Evolutionary conservation across 2,113 vertebrate genomes (phyloP).

Genomic region (Asarcornis scutulata): DNA sequence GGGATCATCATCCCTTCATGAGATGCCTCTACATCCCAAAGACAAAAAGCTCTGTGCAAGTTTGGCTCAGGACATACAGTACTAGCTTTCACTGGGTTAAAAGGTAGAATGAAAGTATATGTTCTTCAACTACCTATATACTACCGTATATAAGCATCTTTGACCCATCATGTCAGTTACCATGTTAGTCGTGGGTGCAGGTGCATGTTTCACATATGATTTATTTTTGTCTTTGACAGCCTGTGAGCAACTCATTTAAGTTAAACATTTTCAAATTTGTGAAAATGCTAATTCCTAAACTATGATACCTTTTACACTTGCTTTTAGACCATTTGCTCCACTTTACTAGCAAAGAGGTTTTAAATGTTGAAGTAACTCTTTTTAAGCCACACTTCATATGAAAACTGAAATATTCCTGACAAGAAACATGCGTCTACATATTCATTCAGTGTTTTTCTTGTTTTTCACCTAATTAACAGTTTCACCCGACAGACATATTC

Average conservation of each 20-base stretch:
- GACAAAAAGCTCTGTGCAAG: neutral
- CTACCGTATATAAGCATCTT: neutral
- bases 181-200: rapidly evolving
- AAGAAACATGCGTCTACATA: neutral
- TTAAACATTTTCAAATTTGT: neutral
- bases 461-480: constrained; percentile 36
- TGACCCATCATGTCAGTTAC: neutral
- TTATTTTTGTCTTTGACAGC: neutral
- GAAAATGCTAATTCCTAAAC: neutral
- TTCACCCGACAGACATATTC: constrained; percentile 43
- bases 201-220: neutral
- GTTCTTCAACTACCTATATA: neutral
- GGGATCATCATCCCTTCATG: neutral
- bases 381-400: neutral
- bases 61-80: neutral
- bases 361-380: constrained; percentile 10
- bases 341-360: neutral
- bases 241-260: neutral
- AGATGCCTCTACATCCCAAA: neutral
- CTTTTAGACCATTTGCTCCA: neutral
- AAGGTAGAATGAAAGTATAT: neutral
- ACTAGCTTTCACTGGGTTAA: neutral
- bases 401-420: constrained; percentile 17
- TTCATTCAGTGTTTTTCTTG: neutral
- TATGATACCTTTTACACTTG: neutral